These are phyloP conservation scores for Mamestra brassicae DNA, from an alignment of 2,888 invertebrate genomes.

Conservation along the genomic window DNA sequence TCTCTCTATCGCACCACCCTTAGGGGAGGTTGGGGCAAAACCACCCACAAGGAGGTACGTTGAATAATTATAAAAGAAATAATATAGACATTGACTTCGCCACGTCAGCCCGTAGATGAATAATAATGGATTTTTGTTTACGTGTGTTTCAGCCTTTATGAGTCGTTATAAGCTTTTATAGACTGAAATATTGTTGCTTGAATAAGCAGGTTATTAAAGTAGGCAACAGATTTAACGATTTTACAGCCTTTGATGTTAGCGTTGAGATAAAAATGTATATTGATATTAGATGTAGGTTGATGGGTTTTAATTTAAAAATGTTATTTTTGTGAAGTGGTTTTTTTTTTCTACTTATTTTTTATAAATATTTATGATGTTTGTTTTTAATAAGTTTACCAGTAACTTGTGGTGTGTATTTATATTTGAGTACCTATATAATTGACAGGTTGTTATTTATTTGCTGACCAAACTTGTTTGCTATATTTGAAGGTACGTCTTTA, in stretches of 20 bases:
- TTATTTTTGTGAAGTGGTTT: conserved; percentile 18
- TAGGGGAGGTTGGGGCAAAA: conserved; percentile 69
- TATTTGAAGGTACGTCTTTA: background rate
- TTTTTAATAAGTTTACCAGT: background rate
- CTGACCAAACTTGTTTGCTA: background rate
- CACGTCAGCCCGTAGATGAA: conserved; percentile 89
- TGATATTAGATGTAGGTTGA: conserved; percentile 57
- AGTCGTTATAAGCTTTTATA: conserved; percentile 79
- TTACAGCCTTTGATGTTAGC: conserved; percentile 57
- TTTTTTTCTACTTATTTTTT: conserved; percentile 6
- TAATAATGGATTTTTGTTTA: conserved; percentile 90
- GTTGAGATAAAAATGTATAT: conserved; percentile 57
- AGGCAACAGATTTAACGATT: conserved; percentile 67
- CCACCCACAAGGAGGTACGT: conserved; percentile 78
- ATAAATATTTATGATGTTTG: background rate
- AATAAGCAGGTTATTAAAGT: conserved; percentile 80
- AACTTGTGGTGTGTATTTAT: background rate
- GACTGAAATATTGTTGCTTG: conserved; percentile 78
- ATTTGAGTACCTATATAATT: background rate
- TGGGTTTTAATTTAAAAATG: conserved; percentile 32
- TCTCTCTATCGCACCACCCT: conserved; percentile 81
- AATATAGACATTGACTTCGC: conserved; percentile 90
- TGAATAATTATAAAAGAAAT: conserved; percentile 91
- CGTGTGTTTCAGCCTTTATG: conserved; percentile 85
- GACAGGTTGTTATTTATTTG: background rate